Base-by-base conservation (phyloP, 2,888 invertebrate species). In the Polydrusus tereticollis region DNA sequence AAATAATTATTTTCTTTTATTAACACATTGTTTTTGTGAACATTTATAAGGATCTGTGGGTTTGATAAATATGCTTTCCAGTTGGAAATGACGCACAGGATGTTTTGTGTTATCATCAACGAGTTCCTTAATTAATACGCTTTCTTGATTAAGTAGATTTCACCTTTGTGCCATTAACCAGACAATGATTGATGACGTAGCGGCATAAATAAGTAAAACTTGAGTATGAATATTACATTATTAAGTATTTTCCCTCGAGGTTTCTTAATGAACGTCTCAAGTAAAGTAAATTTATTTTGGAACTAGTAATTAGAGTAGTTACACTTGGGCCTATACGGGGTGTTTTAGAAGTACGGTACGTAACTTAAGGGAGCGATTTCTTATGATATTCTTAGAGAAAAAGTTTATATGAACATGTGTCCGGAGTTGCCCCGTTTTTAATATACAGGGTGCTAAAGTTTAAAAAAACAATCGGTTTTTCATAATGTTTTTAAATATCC, bases 131-230 rank as follows among this genome's bases (percentile, higher is more conserved):
- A 59, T 59, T 59, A 59, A 59, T 59, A 59, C 41, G 16, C 59
- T 59, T 59, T 41, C 59, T 41, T 43, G 59, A 43, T 26, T 43
- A 43, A 59, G 59, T 26, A 26, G 23, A 41, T 41, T 41, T 59
- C 23, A 26, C 59, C 23, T 59, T 59, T 59, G 41, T 59, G 43
- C 43, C 59, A 55, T 55, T 55, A 59, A 26, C 10, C 4, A 43
- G 59, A 59, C 59, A 59, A 23, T 59, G 59, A 59, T 59, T 59
- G 20, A 59, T 43, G 59, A 43, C 26, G 41, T 43, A 26, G 14
- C 10, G 43, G 23, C 26, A 26, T 43, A 43, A 59, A 23, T 43
- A 59, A 59, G 14, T 59, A 59, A 26, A 29, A 55, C n/a, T 55
- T 55, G 29, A 55, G 29, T 55, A 55, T 55, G 52, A 33, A 55